Conservation (phyloP, 2,888 invertebrate species). For the Anoncus sp. region DNA sequence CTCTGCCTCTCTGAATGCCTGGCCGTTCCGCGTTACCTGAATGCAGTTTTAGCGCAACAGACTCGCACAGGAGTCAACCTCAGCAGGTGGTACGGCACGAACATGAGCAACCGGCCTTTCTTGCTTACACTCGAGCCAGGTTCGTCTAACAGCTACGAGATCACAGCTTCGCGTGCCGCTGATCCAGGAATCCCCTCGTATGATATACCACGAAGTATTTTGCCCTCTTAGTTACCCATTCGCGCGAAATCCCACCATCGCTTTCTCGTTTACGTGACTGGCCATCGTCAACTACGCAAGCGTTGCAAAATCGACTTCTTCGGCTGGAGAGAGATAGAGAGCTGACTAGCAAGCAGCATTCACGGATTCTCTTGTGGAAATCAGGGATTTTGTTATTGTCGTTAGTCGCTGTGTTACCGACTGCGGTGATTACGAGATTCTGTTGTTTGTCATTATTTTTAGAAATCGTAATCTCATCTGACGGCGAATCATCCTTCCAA, state of each 20-base stretch:
- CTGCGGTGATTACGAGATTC: slow-evolving; percentile 11
- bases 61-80: slow-evolving; percentile 36
- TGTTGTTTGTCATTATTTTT: background rate
- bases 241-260: slow-evolving; percentile 23
- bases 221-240: slow-evolving; percentile 5
- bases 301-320: slow-evolving; percentile 64
- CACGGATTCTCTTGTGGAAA: slow-evolving; percentile 27
- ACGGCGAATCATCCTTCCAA: background rate
- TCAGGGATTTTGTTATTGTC: slow-evolving; percentile 4
- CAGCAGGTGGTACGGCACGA: slow-evolving; percentile 45
- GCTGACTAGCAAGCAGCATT: slow-evolving; percentile 35
- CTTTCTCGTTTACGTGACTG: slow-evolving; percentile 33
- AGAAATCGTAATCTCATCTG: background rate
- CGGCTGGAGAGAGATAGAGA: slow-evolving; percentile 31
- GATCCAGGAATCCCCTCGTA: slow-evolving; percentile 43
- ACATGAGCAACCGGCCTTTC: slow-evolving; percentile 51
- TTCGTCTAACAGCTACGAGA: slow-evolving; percentile 31
- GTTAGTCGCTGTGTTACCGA: slow-evolving; percentile 14
- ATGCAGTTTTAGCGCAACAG: slow-evolving; percentile 41
- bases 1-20: slow-evolving; percentile 29
- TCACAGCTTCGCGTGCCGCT: slow-evolving; percentile 17
- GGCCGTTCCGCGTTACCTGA: slow-evolving; percentile 50
- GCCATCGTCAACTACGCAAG: slow-evolving; percentile 60
- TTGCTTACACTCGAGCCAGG: slow-evolving; percentile 32
- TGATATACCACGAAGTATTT: slow-evolving; percentile 20